Evolutionary conservation across 2,888 invertebrate species (phyloP), one percentile per base, ranked within the genome.

Genomic region (Brachypalpus laphriformis): DNA sequence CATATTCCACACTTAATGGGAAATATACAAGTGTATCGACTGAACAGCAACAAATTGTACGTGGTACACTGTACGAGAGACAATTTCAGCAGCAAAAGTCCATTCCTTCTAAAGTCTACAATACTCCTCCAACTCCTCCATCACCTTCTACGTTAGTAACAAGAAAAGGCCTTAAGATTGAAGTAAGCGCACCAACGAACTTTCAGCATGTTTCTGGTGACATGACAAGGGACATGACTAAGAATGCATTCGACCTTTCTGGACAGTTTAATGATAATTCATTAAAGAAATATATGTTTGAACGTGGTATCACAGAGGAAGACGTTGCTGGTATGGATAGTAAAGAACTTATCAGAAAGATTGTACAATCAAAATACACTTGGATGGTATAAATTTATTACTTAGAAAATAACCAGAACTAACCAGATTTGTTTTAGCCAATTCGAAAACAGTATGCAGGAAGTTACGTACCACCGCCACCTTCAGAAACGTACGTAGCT

Each of bases 261-360:
- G 88, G 65, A 18, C 83, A 87, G 0, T 66, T 76, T n/a, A 89
- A 88, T 42, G 90, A 90, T 37, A 90, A 90, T 68, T 89, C 89
- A 1, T 61, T 90, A 8, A 88, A 88, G 56, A 90, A 90, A 75
- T 90, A 90, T 56, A 89, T 90, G 89, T 89, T 90, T 61, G 90
- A 90, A 81, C 88, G 87, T 1, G 89, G 89, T 11, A 90, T 90
- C 1, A 82, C 87, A 1, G 91, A 90, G 54, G 88, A 89, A 40
- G 90, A 91, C 22, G 82, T 90, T 11, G 87, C 77, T 4, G 87
- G 88, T 14, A 90, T 91, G 74, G 88, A 87, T 0, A 88, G 82
- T 0, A 88, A 89, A 66, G 91, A 90, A 7, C 72, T 90, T 16
- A 86, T 90, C 22, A 88, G 83, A 51, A 89, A 88, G 18, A 90